A percentile compares a stretch with the other conserved stretches of the same genome.
These are phyloP conservation scores for Neostethus bicornis DNA, from an alignment of 2,797 vertebrate genomes.

Conservation along the genomic window DNA sequence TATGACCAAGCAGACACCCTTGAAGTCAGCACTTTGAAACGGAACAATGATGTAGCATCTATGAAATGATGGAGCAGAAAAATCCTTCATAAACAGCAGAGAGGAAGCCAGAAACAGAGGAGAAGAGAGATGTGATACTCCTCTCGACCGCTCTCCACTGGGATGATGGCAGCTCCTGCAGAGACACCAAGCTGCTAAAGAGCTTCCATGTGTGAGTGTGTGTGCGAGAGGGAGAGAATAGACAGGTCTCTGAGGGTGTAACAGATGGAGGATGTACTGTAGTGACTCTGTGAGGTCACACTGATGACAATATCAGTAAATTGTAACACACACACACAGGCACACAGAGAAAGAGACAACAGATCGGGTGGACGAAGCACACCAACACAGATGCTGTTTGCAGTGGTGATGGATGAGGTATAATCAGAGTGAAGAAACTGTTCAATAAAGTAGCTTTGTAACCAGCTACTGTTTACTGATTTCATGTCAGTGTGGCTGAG, in stretches of 20 bases:
- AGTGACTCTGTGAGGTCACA: slow-evolving; percentile 71
- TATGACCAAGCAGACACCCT: slow-evolving; percentile 7
- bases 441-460: slow-evolving; percentile 70
- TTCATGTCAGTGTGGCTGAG: slow-evolving; percentile 36
- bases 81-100: slow-evolving; percentile 58
- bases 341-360: slow-evolving; percentile 15
- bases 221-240: background rate
- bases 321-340: slow-evolving; percentile 23
- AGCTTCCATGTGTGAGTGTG: slow-evolving; percentile 31
- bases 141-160: slow-evolving; percentile 63
- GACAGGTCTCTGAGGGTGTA: slow-evolving; percentile 63
- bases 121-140: slow-evolving; percentile 57
- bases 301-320: slow-evolving; percentile 56
- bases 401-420: slow-evolving; percentile 58
- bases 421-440: slow-evolving; percentile 53
- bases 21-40: slow-evolving; percentile 30
- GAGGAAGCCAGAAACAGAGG: slow-evolving; percentile 41
- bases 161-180: slow-evolving; percentile 72
- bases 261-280: slow-evolving; percentile 75
- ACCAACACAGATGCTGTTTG: slow-evolving; percentile 4
- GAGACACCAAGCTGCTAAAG: slow-evolving; percentile 68
- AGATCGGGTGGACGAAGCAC: slow-evolving; percentile 27
- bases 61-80: slow-evolving; percentile 50
- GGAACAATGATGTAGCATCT: slow-evolving; percentile 39
- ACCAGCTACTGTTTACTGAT: slow-evolving; percentile 59